phyloP scores from a whole-genome alignment of 2,797 vertebrate species.

The Tympanoctomys barrerae region DNA sequence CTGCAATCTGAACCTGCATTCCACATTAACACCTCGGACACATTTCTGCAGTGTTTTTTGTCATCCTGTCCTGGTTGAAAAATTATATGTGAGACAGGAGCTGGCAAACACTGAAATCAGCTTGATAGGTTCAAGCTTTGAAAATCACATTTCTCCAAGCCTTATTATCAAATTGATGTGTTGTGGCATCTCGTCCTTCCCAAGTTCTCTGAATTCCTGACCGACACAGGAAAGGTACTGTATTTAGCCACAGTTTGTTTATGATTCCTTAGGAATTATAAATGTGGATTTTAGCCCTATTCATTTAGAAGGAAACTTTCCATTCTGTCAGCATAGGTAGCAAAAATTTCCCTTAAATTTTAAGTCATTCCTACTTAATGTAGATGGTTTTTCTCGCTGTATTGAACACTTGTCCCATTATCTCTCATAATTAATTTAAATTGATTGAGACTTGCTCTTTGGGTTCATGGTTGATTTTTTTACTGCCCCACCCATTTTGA shows the following conservation, averaged over 20 bases:
- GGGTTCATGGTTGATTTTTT: background rate
- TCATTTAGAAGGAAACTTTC: background rate
- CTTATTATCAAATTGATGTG: slow-evolving; percentile 78
- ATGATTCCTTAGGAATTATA: background rate
- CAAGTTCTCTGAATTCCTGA: slow-evolving; percentile 47
- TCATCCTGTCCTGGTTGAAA: slow-evolving; percentile 78
- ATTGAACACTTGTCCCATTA: background rate
- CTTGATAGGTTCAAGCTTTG: slow-evolving; percentile 79
- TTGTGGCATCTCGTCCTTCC: slow-evolving; percentile 62
- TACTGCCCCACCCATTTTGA: background rate
- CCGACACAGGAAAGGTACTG: background rate
- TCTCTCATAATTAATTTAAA: background rate
- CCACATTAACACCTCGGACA: slow-evolving; percentile 75
- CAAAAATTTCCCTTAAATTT: background rate
- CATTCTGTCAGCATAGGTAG: background rate
- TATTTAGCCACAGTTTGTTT: slow-evolving; percentile 34
- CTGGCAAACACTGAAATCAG: slow-evolving; percentile 76
- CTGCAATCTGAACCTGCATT: slow-evolving; percentile 67
- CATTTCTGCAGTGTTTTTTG: slow-evolving; percentile 48
- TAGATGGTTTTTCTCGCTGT: background rate
- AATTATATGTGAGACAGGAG: slow-evolving; percentile 79
- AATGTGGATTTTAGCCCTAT: background rate
- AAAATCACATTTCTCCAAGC: slow-evolving; percentile 79
- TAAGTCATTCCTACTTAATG: background rate
- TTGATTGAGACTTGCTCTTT: background rate